Evolutionary conservation across 2,797 vertebrate species (phyloP), one percentile per base, ranked within the genome.

Genomic region (Eleutherodactylus coqui): DNA sequence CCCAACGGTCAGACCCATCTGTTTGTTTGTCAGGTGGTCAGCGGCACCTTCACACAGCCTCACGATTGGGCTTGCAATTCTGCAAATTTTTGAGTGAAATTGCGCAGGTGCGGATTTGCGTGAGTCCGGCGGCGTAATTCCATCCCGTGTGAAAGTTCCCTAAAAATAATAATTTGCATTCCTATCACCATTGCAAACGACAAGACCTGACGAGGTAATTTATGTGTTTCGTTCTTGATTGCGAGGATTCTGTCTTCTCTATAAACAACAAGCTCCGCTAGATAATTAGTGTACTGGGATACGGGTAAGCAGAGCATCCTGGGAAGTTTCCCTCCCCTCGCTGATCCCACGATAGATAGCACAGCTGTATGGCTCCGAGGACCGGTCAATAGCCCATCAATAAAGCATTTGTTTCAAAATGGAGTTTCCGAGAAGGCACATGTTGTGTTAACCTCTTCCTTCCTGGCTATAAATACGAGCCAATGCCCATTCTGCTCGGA

Each of bases 401-500:
- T 82, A 82, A 72, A 82, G 34, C 80, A 82, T 72, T 72, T 82
- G 80, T 73, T 72, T 82, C 14, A 5, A 82, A 82, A 82, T 82
- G 67, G 21, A 82, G 49, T 17, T 72, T 82, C 80, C 64, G 10
- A 58, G 80, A 82, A 72, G 38, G 80, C 80, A 58, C 80, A 32
- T 24, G 80, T 29, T 3, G 5, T 38, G 75, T 81, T 81, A 81
- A 81, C 79, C 45, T 47, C 79, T 69, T 49, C 58, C 8, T 32
- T 80, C 2, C 78, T 9, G 9, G n/a, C 55, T 11, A 17, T 4
- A 45, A 7, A 17, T 27, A 43, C 14, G 9, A n/a, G 29, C 16
- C 24, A 13, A 7, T 13, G 60, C 7, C 19, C 45, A 45, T 36
- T 29, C 16, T 38, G 62, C 32, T 49, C 69, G 32, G 29, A 47